Evolutionary conservation across 1,140 invertebrate species (phyloP).

Genomic region (Drosophila kohkoa): DNA sequence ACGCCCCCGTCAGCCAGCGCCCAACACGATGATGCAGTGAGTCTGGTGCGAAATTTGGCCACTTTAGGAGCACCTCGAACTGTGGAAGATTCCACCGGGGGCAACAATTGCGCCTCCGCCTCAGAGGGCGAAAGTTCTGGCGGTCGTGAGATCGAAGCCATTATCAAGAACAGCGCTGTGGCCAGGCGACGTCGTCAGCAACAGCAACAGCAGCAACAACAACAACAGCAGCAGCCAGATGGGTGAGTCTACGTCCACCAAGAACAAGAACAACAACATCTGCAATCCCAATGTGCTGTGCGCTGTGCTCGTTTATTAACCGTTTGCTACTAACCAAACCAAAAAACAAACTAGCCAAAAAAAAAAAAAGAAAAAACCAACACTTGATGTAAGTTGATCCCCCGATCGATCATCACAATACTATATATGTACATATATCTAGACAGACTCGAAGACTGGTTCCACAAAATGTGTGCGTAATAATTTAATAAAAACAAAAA

Average conservation of each 20-base stretch:
- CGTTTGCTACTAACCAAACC: constrained; percentile 4
- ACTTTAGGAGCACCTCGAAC: constrained; percentile 64
- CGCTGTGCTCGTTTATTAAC: constrained; percentile 64
- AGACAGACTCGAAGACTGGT: constrained; percentile 19
- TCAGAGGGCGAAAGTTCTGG: constrained; percentile 87
- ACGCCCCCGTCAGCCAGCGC: constrained; percentile 24
- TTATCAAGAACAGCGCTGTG: constrained; percentile 86
- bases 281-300: constrained; percentile 32
- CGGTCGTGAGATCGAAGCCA: constrained; percentile 86
- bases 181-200: constrained; percentile 81
- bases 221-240: constrained; percentile 62
- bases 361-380: not conserved
- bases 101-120: constrained; percentile 70
- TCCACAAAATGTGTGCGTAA: constrained; percentile 25
- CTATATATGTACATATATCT: constrained; percentile 27
- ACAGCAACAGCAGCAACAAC: constrained; percentile 58
- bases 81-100: not conserved
- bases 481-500: constrained; percentile 5
- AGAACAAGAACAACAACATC: not conserved
- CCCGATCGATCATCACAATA: constrained; percentile 19
- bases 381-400: constrained; percentile 22
- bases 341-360: not conserved
- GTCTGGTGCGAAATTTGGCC: constrained; percentile 73
- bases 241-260: constrained; percentile 62
- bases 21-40: constrained; percentile 73